A percentile compares a stretch with the other conserved stretches of the same genome.
Conservation (phyloP, 1,140 invertebrate species). For the Sycophila sp. region DNA sequence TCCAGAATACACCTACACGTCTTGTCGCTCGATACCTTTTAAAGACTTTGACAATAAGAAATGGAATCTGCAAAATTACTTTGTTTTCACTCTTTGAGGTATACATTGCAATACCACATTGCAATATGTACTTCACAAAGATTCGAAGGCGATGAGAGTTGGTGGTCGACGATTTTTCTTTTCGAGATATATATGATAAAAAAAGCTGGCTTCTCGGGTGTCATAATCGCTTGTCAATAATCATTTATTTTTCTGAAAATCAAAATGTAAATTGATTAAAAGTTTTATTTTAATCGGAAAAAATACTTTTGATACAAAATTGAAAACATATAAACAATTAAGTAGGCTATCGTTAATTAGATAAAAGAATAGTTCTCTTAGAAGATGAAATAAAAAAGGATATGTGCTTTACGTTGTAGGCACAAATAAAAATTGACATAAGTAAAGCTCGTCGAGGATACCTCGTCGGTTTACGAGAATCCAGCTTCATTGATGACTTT, state of each 20-base stretch:
- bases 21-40: slow-evolving; percentile 17
- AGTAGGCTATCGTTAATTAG: too few relatives aligned
- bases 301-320: too few relatives aligned
- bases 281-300: background rate
- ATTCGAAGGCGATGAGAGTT: slow-evolving; percentile 27
- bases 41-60: slow-evolving; percentile 62
- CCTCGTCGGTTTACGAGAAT: background rate
- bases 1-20: slow-evolving; percentile 34
- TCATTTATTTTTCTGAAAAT: background rate
- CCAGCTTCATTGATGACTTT: slow-evolving; percentile 13
- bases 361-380: too few relatives aligned
- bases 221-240: background rate
- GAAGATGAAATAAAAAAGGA: too few relatives aligned
- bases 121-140: slow-evolving; percentile 33
- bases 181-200: background rate
- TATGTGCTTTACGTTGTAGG: background rate
- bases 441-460: background rate
- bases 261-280: background rate
- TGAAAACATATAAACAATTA: too few relatives aligned
- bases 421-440: background rate
- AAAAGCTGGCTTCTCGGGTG: background rate
- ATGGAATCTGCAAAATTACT: too few relatives aligned
- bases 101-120: background rate
- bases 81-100: too few relatives aligned
- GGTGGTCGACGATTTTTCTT: background rate